phyloP scores from a whole-genome alignment of 2,113 vertebrate species.

The Tympanuchus pallidicinctus region DNA sequence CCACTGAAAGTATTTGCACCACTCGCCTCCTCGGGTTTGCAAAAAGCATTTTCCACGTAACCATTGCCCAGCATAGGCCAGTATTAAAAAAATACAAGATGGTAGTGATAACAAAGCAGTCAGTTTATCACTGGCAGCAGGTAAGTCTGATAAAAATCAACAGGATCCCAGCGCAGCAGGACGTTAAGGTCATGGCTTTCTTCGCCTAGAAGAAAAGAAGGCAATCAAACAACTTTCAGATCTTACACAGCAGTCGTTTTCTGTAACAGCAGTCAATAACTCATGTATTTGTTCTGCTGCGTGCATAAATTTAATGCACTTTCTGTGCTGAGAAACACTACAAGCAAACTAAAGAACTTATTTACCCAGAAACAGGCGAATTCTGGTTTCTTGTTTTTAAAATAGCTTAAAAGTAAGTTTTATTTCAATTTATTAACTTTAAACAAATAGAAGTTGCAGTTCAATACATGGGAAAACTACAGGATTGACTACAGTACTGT shows the following conservation, averaged over 20 bases:
- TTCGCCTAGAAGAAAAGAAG: constrained; percentile 79
- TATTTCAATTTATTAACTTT: not conserved
- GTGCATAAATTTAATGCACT: accelerated
- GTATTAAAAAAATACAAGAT: not conserved
- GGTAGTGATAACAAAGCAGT: not conserved
- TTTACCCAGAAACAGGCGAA: not conserved
- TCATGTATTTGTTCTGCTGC: not conserved
- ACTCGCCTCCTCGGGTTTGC: not conserved
- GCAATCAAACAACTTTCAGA: not conserved
- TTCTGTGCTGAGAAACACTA: not conserved
- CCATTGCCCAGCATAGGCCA: not conserved
- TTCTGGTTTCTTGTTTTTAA: not conserved
- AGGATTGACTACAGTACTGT: not conserved
- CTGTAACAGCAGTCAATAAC: not conserved
- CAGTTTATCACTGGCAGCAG: not conserved
- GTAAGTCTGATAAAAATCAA: not conserved
- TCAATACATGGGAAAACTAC: too few relatives aligned
- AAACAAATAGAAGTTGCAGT: not conserved
- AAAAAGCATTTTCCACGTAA: not conserved
- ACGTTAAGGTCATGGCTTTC: constrained; percentile 82
- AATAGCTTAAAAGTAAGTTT: not conserved
- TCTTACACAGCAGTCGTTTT: not conserved
- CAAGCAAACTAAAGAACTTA: not conserved
- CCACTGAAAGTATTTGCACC: not conserved
- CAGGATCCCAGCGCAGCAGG: not conserved